Conservation (phyloP, 2,797 vertebrate species). For the Cryptoprocta ferox region DNA sequence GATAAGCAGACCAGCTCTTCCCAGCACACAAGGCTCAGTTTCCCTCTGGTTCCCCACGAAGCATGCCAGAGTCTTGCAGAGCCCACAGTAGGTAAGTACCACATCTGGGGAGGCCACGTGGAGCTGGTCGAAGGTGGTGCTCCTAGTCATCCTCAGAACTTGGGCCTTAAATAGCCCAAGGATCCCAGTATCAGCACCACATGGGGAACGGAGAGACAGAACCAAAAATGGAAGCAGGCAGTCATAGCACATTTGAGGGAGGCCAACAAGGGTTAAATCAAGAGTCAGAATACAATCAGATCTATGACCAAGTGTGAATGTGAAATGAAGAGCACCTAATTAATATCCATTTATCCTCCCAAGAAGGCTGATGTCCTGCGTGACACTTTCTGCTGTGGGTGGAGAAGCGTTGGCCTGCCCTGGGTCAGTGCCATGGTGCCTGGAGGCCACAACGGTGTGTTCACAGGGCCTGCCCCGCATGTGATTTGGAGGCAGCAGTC, state of each 20-base stretch:
- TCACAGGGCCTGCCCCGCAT: neutral
- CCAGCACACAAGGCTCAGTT: neutral
- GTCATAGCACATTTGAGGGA: neutral
- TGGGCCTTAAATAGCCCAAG: neutral
- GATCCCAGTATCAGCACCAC: neutral
- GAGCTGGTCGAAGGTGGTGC: neutral
- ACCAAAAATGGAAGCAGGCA: neutral
- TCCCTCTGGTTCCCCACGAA: neutral
- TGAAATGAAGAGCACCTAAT: neutral
- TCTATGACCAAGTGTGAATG: neutral
- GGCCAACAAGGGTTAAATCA: neutral
- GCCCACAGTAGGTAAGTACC: neutral
- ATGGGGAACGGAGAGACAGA: neutral
- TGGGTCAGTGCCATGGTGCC: neutral
- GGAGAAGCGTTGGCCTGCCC: neutral
- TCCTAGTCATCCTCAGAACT: neutral
- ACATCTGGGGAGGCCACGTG: neutral
- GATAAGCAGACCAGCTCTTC: neutral
- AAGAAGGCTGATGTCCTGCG: neutral
- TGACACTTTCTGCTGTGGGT: neutral
- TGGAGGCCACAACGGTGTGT: fast-evolving
- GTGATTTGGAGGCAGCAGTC: neutral
- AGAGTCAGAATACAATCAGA: neutral
- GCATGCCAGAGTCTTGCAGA: neutral
- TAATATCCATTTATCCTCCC: neutral